phyloP scores from a whole-genome alignment of 30 jellyfish, hydroid and myxozoan genomes.

The Cassiopea andromeda region DNA sequence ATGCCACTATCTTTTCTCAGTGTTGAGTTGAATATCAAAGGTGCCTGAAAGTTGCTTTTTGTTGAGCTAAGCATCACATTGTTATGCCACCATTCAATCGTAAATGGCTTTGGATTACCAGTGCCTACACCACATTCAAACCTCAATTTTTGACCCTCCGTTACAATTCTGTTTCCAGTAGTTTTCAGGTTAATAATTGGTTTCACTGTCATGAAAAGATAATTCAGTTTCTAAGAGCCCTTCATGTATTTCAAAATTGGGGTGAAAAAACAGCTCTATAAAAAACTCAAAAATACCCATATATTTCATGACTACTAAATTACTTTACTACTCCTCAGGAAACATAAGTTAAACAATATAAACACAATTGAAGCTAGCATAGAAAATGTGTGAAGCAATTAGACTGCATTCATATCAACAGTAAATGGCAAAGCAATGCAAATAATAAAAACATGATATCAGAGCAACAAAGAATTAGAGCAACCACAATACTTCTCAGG shows the following conservation, averaged over 20 bases:
- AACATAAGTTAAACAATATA: no score
- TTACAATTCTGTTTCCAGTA: constrained; percentile 26
- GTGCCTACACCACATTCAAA: constrained; percentile 74
- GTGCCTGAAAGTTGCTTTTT: constrained; percentile 52
- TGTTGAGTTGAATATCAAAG: constrained; percentile 59
- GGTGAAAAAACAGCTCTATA: no score
- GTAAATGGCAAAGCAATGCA: no score
- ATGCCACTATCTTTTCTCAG: constrained; percentile 63
- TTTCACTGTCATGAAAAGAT: constrained; percentile 14
- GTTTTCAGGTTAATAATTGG: constrained; percentile 54
- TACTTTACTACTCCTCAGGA: no score
- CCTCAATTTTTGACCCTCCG: constrained; percentile 66
- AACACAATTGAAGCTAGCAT: no score
- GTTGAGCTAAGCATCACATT: constrained; percentile 34
- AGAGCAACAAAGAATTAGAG: no score
- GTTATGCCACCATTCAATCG: constrained; percentile 84
- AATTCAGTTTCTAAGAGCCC: background rate
- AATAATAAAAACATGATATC: no score
- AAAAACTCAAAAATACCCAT: no score
- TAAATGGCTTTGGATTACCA: constrained; percentile 91
- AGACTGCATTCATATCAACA: no score
- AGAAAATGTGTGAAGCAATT: no score
- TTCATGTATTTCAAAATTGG: background rate
- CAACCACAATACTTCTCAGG: no score
- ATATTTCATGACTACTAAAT: no score